phyloP scores from a whole-genome alignment of 64 coral and sea anemone genomes.

The Pocillopora damicornis region DNA sequence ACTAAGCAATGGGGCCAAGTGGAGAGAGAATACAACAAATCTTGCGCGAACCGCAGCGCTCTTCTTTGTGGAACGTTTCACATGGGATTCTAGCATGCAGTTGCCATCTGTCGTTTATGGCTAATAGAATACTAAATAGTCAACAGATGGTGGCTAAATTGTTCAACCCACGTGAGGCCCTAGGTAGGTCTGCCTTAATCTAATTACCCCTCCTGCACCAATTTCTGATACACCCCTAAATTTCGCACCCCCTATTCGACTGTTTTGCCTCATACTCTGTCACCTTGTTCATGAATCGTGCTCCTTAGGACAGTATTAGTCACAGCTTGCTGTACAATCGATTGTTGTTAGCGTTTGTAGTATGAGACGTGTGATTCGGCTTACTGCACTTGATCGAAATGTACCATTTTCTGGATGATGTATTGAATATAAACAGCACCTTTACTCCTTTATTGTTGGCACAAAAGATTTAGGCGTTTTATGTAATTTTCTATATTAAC shows the following conservation, averaged over 20 bases:
- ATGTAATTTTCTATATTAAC: slow-evolving; percentile 50
- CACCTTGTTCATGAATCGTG: slow-evolving; percentile 16
- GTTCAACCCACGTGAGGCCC: slow-evolving; percentile 95
- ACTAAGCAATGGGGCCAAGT: slow-evolving; percentile 64
- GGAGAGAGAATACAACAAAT: slow-evolving; percentile 74
- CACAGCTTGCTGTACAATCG: slow-evolving; percentile 9
- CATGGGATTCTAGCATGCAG: slow-evolving; percentile 96
- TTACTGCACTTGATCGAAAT: slow-evolving; percentile 1
- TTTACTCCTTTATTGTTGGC: slow-evolving; percentile 36
- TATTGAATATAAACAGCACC: slow-evolving; percentile 51
- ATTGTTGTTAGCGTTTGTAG: slow-evolving; percentile 7
- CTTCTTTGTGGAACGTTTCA: slow-evolving; percentile 93
- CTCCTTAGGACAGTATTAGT: not conserved
- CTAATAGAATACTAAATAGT: slow-evolving; percentile 99
- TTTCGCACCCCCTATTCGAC: slow-evolving; percentile 57
- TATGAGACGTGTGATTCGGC: slow-evolving; percentile 5
- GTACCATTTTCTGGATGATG: slow-evolving; percentile 45
- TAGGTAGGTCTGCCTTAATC: slow-evolving; percentile 86
- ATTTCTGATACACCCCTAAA: slow-evolving; percentile 60
- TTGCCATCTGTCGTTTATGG: slow-evolving; percentile 97
- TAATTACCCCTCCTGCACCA: slow-evolving; percentile 78
- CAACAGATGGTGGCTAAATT: slow-evolving; percentile 99
- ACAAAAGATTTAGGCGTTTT: slow-evolving; percentile 44
- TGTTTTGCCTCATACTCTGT: not conserved
- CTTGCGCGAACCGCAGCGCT: slow-evolving; percentile 67